Base-by-base conservation (phyloP, 2,797 vertebrate species). In the Chrysocyon brachyurus region DNA sequence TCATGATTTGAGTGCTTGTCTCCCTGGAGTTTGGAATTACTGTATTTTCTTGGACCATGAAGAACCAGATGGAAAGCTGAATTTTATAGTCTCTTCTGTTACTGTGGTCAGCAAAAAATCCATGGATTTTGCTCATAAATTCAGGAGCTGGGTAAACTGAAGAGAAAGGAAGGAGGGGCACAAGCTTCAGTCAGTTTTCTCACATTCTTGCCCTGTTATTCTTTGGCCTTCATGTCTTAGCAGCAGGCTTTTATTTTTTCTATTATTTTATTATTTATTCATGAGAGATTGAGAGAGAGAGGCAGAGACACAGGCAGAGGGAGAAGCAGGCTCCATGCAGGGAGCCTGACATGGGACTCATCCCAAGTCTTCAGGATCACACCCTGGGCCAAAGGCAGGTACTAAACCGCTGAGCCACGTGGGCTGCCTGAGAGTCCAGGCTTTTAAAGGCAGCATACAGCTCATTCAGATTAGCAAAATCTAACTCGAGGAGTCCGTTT, bases 41-140 rank as follows among this genome's bases (percentile, higher is more conserved):
- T 96, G 24, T 89, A 59, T 97, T 96, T 97, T 96, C 93, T 95
- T 96, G 97, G 96, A 97, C 95, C 98, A 96, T 97, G 97, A 97
- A 97, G 94, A 96, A 95, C 86, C 95, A 97, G 97, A 97, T 96
- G 97, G 97, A 87, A 94, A 97, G 78, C 88, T 88, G 92, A 88
- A 92, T 96, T 94, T 98, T 97, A 96, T 91, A 93, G 96, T 95
- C 93, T 94, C 61, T 96, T 93, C 87, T 94, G 72, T 78, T 89
- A 90, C 78, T 21, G 36, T 82, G 97, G 96, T 97, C 97, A 97
- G 97, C 97, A 93, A 97, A 96, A 91, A 82, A 59, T 73, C 56
- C 66, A 15, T 46, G 36, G 84, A 78, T 94, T 93, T 90, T 95
- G 77, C 93, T 96, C 59, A 12, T 89, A 75, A 73, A 49, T 86